A percentile compares a stretch with the other conserved stretches of the same genome.
Conservation (phyloP, 2,888 invertebrate genomes). For the Colostygia pectinataria region DNA sequence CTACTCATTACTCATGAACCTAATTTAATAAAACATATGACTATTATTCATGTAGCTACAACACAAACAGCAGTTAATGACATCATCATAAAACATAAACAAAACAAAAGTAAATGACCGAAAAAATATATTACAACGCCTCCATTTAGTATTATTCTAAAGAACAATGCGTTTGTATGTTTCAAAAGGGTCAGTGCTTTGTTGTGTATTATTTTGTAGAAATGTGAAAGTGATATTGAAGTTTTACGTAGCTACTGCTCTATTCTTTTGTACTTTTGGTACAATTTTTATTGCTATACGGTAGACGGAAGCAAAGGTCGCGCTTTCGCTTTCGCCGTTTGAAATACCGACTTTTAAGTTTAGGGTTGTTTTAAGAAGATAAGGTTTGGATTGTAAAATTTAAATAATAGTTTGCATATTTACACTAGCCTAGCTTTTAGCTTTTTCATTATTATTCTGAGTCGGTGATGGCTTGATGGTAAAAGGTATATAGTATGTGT, state of each 20-base stretch:
- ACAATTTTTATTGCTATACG: conserved; percentile 51
- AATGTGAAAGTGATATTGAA: conserved; percentile 63
- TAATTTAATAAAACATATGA: too few species aligned
- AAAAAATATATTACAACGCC: conserved; percentile 31
- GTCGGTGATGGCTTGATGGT: too few species aligned
- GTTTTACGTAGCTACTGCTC: conserved; percentile 54
- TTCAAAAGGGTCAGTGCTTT: conserved; percentile 34
- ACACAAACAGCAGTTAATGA: conserved; percentile 30
- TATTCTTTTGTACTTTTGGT: conserved; percentile 46
- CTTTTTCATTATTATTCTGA: too few species aligned
- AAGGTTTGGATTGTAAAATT: conserved; percentile 22
- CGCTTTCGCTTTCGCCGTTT: conserved; percentile 46
- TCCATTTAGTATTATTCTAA: conserved; percentile 18
- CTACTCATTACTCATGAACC: too few species aligned
- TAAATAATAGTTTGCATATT: background rate
- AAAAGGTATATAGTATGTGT: too few species aligned
- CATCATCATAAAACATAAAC: conserved; percentile 34
- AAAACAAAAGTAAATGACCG: conserved; percentile 36
- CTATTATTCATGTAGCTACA: conserved; percentile 8
- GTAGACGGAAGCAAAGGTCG: conserved; percentile 37
- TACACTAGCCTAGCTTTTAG: too few species aligned
- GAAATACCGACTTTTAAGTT: conserved; percentile 32
- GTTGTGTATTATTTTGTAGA: conserved; percentile 44
- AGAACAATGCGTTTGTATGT: conserved; percentile 31
- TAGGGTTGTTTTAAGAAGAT: conserved; percentile 37